A percentile compares a stretch with the other conserved stretches of the same genome.
Evolutionary conservation across 1,140 invertebrate species (phyloP).

Genomic region (Drosophila biarmipes): DNA sequence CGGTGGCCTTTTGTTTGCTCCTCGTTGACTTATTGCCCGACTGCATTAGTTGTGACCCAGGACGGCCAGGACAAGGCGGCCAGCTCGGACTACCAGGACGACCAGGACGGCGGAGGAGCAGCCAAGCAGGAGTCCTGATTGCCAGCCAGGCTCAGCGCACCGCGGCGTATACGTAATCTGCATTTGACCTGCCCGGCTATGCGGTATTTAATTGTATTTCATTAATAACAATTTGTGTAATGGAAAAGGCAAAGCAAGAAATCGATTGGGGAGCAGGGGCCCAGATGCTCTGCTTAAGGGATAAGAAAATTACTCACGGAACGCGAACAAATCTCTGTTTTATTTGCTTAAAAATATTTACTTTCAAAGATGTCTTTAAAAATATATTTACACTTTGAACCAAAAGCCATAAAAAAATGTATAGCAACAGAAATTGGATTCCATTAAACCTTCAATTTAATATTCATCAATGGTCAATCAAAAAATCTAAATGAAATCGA

Average conservation of each 20-base stretch:
- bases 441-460: too few species aligned
- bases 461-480: too few species aligned
- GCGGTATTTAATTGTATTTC: constrained; percentile 81
- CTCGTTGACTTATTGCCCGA: constrained; percentile 72
- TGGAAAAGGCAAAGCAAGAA: constrained; percentile 25
- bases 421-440: too few species aligned
- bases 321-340: neutral
- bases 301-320: neutral
- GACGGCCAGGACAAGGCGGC: constrained; percentile 3
- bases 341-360: too few species aligned
- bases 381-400: too few species aligned
- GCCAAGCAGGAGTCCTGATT: constrained; percentile 51
- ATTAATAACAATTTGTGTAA: constrained; percentile 79
- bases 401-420: too few species aligned
- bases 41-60: constrained; percentile 67
- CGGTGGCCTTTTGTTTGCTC: constrained; percentile 69
- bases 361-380: too few species aligned
- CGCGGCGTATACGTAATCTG: constrained; percentile 76
- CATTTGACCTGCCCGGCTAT: constrained; percentile 36
- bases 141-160: constrained; percentile 31
- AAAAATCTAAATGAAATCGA: too few species aligned
- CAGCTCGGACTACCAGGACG: constrained; percentile 1
- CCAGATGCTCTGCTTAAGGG: constrained; percentile 14
- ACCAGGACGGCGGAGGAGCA: neutral
- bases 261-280: constrained; percentile 8